Percentiles rank a stretch among this genome's conserved stretches.
phyloP scores from a whole-genome alignment of 1,140 invertebrate species.

The Ceratina japonica region DNA sequence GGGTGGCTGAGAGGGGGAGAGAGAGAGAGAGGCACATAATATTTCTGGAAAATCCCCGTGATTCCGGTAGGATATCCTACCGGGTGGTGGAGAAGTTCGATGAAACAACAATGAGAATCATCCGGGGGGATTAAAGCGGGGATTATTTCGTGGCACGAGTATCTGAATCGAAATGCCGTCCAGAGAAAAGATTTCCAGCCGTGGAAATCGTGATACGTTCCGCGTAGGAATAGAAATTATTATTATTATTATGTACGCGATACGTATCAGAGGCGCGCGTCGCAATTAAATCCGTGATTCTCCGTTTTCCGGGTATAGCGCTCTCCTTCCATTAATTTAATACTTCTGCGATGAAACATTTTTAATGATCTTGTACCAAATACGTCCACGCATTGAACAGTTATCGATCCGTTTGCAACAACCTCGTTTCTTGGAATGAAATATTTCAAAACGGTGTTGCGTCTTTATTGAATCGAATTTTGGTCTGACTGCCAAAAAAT shows the following conservation, averaged over 20 bases:
- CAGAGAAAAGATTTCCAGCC: slow-evolving; percentile 43
- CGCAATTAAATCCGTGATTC: slow-evolving; percentile 29
- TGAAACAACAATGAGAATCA: slow-evolving; percentile 64
- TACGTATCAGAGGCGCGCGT: neutral
- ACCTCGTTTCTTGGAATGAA: neutral
- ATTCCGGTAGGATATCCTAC: slow-evolving; percentile 51
- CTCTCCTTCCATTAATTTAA: neutral
- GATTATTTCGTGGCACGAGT: slow-evolving; percentile 56
- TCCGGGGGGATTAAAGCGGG: slow-evolving; percentile 56
- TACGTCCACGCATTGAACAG: neutral
- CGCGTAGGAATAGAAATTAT: slow-evolving; percentile 38
- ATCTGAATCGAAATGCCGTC: slow-evolving; percentile 52
- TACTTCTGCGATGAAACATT: neutral
- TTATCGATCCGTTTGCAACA: neutral
- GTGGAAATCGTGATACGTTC: slow-evolving; percentile 7
- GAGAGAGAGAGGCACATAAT: slow-evolving; percentile 34
- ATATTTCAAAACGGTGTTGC: no score
- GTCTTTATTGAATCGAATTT: no score
- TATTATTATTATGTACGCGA: neutral
- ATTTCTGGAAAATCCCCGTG: slow-evolving; percentile 57
- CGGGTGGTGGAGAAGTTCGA: slow-evolving; percentile 55
- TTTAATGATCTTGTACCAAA: neutral
- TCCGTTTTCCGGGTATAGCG: slow-evolving; percentile 2
- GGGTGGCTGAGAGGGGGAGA: no score
- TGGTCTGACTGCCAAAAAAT: no score